Conservation (phyloP, 2,113 vertebrate species). For the Muscicapa adusta region DNA sequence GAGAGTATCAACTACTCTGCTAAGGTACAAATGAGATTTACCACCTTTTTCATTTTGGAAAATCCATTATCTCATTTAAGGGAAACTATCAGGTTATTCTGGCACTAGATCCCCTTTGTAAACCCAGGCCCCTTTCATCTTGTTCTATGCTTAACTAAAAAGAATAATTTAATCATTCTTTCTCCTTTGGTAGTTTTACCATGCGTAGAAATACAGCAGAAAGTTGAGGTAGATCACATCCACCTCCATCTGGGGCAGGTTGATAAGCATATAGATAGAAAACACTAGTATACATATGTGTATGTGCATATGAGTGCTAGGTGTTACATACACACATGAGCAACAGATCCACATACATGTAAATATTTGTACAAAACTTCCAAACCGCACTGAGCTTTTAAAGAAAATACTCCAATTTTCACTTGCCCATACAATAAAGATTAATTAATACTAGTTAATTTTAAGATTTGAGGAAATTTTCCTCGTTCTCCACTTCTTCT, state of each 20-base stretch:
- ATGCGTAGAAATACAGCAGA: neutral
- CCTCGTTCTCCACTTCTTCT: neutral
- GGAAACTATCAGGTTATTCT: neutral
- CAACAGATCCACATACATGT: neutral
- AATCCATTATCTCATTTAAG: neutral
- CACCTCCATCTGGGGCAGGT: neutral
- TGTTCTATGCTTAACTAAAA: neutral
- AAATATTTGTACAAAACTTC: neutral
- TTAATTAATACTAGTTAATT: neutral
- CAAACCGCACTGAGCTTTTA: neutral
- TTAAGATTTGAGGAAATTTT: neutral
- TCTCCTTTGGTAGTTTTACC: neutral
- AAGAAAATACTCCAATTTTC: neutral
- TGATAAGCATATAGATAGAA: neutral
- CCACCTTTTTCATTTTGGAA: neutral
- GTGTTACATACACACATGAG: neutral
- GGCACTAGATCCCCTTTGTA: neutral
- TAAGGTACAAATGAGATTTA: neutral
- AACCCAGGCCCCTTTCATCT: neutral
- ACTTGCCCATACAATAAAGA: neutral
- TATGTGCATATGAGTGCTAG: neutral
- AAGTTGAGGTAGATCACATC: neutral
- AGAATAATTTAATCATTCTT: neutral
- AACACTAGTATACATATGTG: fast-evolving
- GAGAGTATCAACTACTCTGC: neutral